Conservation (phyloP, 2,888 invertebrate genomes). For the Dryocosmus kuriphilus region DNA sequence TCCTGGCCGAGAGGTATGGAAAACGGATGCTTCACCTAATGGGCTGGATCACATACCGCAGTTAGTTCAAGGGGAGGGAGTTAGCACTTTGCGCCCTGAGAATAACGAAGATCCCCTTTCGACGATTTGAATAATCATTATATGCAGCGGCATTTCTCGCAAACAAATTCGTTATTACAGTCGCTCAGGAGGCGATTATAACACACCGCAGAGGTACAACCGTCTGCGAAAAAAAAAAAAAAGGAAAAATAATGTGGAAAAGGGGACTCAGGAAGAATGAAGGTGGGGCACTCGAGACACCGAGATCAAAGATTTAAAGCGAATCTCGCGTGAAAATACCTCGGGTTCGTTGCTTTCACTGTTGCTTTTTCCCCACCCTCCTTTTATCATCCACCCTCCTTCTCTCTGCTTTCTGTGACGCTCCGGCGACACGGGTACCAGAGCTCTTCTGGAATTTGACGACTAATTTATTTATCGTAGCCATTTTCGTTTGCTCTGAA, state of each 20-base stretch:
- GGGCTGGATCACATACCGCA: constrained; percentile 73
- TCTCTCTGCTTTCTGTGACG: constrained; percentile 40
- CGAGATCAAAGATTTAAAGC: constrained; percentile 41
- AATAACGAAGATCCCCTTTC: constrained; percentile 59
- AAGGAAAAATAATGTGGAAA: neutral
- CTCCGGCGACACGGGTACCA: constrained; percentile 44
- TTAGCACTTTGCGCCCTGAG: constrained; percentile 50
- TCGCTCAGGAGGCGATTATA: constrained; percentile 17
- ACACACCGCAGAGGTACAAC: constrained; percentile 13
- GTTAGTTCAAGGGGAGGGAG: constrained; percentile 44
- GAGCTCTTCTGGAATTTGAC: constrained; percentile 54
- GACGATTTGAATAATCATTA: constrained; percentile 77
- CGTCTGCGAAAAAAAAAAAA: neutral
- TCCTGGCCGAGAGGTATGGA: constrained; percentile 54
- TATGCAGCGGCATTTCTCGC: constrained; percentile 73
- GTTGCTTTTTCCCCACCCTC: constrained; percentile 9
- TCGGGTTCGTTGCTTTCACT: constrained; percentile 22
- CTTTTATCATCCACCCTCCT: constrained; percentile 42
- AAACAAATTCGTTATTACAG: constrained; percentile 70
- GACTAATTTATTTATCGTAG: constrained; percentile 54
- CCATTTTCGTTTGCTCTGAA: constrained; percentile 47
- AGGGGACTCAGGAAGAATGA: constrained; percentile 12
- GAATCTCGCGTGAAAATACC: constrained; percentile 35
- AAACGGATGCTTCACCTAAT: constrained; percentile 71
- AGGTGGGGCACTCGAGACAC: constrained; percentile 38